Evolutionary conservation across 2,888 invertebrate genomes (phyloP), one percentile per base, ranked within the genome.

Genomic region (Anagyrus pseudococci): DNA sequence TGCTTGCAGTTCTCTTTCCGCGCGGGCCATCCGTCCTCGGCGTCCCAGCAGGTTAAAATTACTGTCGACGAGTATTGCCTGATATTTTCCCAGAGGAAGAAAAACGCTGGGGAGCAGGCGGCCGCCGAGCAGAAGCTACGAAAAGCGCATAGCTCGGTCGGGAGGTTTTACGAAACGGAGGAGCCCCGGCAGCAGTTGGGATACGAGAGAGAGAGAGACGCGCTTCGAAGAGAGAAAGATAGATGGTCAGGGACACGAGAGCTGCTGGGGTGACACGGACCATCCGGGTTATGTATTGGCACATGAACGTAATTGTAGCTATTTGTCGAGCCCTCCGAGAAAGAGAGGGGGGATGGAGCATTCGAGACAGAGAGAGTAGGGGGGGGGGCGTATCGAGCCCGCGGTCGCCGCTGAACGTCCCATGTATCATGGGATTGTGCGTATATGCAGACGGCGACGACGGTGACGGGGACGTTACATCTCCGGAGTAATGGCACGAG

Each of bases 341-440:
- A n/a, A n/a, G n/a, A n/a, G n/a, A n/a, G n/a, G 67, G 69, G 62
- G 67, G 64, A 64, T 20, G 49, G 56, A 48, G 48, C 57, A 44
- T 55, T 57, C 50, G 64, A 53, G 48, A 52, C 59, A 29, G 64
- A 53, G 48, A 52, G 60, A 29, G 19, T 47, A 19, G 60, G 25
- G 40, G 26, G 50, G 43, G 70, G 72, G 67, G 71, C 68, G 73
- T 72, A 72, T 73, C 70, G 70, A 65, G 69, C 69, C n/a, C n/a
- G n/a, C n/a, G n/a, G n/a, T n/a, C n/a, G n/a, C n/a, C n/a, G n/a
- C n/a, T n/a, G 72, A 75, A 73, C 72, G 72, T 64, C 75, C 74
- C 71, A 77, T 78, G 70, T 72, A 78, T 78, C 77, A 76, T 71
- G 67, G 72, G 72, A 75, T 76, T 73, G n/a, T n/a, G 75, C 75